phyloP scores from a whole-genome alignment of 2,113 vertebrate species.

The Boulengeromyrus knoepffleri region DNA sequence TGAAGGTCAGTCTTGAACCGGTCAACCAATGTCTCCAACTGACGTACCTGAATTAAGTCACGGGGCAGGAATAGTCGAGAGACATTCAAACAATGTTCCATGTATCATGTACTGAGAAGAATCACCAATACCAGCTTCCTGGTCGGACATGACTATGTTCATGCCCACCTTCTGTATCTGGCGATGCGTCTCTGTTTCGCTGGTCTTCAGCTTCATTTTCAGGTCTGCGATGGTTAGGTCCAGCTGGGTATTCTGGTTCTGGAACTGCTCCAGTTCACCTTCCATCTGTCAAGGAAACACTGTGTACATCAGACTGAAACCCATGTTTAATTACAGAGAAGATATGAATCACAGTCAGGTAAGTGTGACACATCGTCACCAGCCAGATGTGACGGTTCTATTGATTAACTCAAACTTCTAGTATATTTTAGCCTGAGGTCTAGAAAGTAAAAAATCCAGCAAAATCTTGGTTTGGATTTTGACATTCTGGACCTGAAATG shows the following conservation, averaged over 20 bases:
- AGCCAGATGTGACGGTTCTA: neutral
- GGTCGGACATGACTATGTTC: neutral
- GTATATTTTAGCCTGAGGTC: neutral
- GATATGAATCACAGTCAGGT: neutral
- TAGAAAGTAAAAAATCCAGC: neutral
- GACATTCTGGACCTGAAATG: neutral
- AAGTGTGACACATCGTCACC: neutral
- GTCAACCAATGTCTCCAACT: constrained; percentile 63
- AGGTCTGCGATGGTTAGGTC: constrained; percentile 68
- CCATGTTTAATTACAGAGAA: neutral
- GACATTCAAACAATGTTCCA: constrained; percentile 3
- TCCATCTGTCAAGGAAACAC: constrained; percentile 67
- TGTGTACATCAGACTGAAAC: neutral
- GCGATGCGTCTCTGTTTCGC: constrained; percentile 60
- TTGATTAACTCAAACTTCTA: neutral
- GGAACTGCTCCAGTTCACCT: constrained; percentile 63
- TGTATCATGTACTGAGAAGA: neutral
- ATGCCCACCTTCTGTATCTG: constrained; percentile 71
- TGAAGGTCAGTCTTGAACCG: constrained; percentile 78
- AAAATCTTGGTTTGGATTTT: neutral
- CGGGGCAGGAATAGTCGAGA: neutral
- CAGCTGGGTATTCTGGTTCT: constrained; percentile 68
- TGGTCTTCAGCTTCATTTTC: constrained; percentile 70
- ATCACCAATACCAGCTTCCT: neutral
- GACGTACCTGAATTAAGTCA: constrained; percentile 56